These are phyloP conservation scores for Scaptodrosophila latifasciaeformis DNA, from an alignment of 2,888 invertebrate species.

Conservation along the genomic window DNA sequence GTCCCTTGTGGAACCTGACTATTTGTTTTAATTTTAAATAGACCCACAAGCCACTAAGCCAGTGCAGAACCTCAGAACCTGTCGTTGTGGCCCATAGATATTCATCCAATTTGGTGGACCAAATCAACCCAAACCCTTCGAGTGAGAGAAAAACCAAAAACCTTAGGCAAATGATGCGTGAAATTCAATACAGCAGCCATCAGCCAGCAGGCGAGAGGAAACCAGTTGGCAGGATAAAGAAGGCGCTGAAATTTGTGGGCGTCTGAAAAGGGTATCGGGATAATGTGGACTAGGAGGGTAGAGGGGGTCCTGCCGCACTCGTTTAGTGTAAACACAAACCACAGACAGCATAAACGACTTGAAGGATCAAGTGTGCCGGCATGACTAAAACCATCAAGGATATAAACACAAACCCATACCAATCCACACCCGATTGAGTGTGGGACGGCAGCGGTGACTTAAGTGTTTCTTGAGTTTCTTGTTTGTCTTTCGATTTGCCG, in stretches of 20 bases:
- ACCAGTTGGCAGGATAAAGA: background rate
- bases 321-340: constrained; percentile 58
- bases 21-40: constrained; percentile 58
- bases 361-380: constrained; percentile 28
- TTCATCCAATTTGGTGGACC: no score
- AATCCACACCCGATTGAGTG: constrained; percentile 10
- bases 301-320: constrained; percentile 1
- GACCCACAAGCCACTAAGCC: constrained; percentile 52
- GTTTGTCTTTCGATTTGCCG: constrained; percentile 47
- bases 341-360: constrained; percentile 42
- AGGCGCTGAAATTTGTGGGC: background rate
- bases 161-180: constrained; percentile 63
- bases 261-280: background rate
- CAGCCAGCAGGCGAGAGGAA: background rate
- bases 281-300: background rate
- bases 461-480: constrained; percentile 56
- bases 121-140: background rate
- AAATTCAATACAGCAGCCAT: constrained; percentile 56
- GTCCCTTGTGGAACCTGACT: constrained; percentile 10
- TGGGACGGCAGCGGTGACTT: constrained; percentile 33
- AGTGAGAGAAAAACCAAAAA: constrained; percentile 32
- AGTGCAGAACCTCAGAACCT: no score
- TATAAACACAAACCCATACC: constrained; percentile 17
- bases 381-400: constrained; percentile 40
- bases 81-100: background rate